Evolutionary conservation across 2,113 vertebrate genomes (phyloP).

Genomic region (Origma solitaria): DNA sequence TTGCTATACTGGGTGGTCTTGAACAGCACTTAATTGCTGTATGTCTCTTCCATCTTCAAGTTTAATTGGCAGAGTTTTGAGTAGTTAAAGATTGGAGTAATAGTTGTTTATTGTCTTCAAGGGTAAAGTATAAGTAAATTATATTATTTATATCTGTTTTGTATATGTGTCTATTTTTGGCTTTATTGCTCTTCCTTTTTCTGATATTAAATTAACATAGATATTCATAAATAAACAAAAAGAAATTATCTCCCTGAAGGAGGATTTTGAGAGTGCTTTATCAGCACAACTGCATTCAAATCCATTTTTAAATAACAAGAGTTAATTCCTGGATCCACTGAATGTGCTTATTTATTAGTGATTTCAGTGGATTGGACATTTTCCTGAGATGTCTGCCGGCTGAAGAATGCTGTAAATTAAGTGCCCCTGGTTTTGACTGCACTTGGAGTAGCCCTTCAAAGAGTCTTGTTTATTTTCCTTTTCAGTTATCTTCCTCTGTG

Average conservation of each 20-base stretch:
- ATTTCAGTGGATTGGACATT: neutral
- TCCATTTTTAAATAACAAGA: neutral
- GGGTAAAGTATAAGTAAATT: neutral
- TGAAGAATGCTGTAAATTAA: neutral
- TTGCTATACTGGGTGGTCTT: neutral
- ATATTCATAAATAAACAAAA: neutral
- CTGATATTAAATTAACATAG: neutral
- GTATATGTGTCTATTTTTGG: neutral
- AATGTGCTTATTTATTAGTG: neutral
- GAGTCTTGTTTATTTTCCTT: neutral
- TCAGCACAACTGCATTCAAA: neutral
- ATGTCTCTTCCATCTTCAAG: neutral
- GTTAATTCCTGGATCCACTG: neutral
- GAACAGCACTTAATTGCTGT: rapidly evolving
- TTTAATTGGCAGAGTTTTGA: neutral
- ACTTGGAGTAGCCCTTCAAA: neutral
- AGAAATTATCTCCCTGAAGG: neutral
- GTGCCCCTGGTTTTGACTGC: neutral
- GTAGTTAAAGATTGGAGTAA: neutral
- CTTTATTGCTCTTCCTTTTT: neutral
- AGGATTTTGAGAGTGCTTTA: neutral
- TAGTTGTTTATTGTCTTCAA: neutral
- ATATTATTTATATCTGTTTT: neutral
- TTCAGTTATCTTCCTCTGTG: neutral
- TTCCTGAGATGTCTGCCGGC: neutral